A percentile compares a stretch with the other conserved stretches of the same genome.
These are phyloP conservation scores for Arctopsyche grandis DNA, from an alignment of 1,140 invertebrate genomes.

Conservation along the genomic window DNA sequence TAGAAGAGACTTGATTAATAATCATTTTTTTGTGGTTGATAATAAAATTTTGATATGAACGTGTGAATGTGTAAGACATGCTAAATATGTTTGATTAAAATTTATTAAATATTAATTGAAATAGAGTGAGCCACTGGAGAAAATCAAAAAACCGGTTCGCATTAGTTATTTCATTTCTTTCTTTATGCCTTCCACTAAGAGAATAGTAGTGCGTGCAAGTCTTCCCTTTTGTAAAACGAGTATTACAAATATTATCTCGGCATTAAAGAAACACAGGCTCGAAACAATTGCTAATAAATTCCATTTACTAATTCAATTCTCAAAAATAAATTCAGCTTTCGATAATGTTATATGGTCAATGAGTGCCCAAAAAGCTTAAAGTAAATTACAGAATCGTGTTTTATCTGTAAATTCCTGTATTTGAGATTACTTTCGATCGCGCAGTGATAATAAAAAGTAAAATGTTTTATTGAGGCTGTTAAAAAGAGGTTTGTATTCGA, in stretches of 20 bases:
- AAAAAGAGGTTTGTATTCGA: constrained; percentile 1
- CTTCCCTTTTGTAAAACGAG: constrained; percentile 29
- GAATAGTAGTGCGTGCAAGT: constrained; percentile 43
- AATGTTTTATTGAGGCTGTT: background rate
- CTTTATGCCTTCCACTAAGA: constrained; percentile 53
- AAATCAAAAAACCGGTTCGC: constrained; percentile 53
- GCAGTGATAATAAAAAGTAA: too few species aligned
- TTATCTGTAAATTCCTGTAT: too few species aligned
- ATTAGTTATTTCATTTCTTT: constrained; percentile 55
- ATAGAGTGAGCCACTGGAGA: constrained; percentile 39
- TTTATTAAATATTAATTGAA: background rate
- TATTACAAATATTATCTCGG: constrained; percentile 10
- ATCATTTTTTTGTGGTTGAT: too few species aligned
- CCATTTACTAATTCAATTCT: too few species aligned
- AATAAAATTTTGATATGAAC: background rate
- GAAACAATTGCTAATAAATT: too few species aligned
- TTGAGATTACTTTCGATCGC: too few species aligned
- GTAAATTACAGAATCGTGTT: too few species aligned
- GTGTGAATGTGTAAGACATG: background rate
- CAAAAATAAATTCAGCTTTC: too few species aligned
- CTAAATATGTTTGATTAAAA: too few species aligned
- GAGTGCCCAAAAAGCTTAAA: too few species aligned
- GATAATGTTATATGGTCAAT: too few species aligned
- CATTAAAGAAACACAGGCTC: background rate
- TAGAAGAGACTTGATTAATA: too few species aligned